Evolutionary conservation across 2,797 vertebrate species (phyloP).

Genomic region (Onychomys torridus): DNA sequence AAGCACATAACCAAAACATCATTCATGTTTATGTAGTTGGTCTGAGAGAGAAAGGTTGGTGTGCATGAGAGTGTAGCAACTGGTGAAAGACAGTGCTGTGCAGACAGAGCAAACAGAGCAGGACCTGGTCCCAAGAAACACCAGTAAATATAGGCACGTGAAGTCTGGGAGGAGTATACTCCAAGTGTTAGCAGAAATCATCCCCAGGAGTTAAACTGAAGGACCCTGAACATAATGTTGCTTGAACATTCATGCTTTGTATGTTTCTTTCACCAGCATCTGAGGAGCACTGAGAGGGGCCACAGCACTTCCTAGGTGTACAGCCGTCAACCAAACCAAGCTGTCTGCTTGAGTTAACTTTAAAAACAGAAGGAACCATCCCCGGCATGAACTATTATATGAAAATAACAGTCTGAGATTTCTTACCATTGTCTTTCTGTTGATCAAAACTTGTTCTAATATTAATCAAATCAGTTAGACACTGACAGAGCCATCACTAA

Average conservation of each 20-base stretch:
- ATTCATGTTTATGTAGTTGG: background rate
- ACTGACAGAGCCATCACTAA: slow-evolving; percentile 88
- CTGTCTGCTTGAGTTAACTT: slow-evolving; percentile 4
- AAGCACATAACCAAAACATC: background rate
- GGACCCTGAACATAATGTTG: background rate
- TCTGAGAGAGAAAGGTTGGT: background rate
- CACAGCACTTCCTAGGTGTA: background rate
- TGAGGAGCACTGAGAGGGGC: background rate
- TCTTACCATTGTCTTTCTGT: slow-evolving; percentile 79
- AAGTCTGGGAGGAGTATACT: background rate
- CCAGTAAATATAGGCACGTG: background rate
- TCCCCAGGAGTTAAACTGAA: background rate
- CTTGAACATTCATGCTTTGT: slow-evolving; percentile 32
- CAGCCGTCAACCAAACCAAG: background rate
- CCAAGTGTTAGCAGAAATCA: background rate
- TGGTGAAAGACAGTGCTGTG: background rate
- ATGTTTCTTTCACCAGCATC: background rate
- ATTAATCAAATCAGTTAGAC: slow-evolving; percentile 82
- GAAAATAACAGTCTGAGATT: slow-evolving; percentile 77
- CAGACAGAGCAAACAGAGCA: background rate
- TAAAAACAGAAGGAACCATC: slow-evolving; percentile 1
- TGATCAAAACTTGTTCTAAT: slow-evolving; percentile 82
- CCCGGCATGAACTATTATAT: slow-evolving; percentile 9
- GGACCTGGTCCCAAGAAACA: background rate
- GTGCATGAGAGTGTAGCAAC: background rate